A percentile compares a stretch with the other conserved stretches of the same genome.
phyloP scores from a whole-genome alignment of 1,140 invertebrate species.

The Drosophila kepulauana region DNA sequence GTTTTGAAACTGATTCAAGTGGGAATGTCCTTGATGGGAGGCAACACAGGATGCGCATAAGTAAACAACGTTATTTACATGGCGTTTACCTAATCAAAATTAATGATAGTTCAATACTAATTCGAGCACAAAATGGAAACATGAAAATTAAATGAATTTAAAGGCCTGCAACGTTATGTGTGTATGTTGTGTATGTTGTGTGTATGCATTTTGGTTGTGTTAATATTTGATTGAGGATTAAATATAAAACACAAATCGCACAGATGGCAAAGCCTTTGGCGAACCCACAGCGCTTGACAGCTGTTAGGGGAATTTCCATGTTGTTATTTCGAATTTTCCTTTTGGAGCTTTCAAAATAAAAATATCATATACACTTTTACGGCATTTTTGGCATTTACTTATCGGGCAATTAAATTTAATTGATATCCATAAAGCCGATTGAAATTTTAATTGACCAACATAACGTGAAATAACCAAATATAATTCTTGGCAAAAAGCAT shows the following conservation, averaged over 20 bases:
- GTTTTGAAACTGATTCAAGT: constrained; percentile 21
- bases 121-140: not conserved
- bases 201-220: constrained; percentile 5
- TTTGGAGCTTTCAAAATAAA: not conserved
- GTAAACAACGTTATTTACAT: constrained; percentile 24
- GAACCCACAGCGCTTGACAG: not conserved
- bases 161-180: not conserved
- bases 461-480: not conserved
- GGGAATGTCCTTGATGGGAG: constrained; percentile 13
- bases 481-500: not conserved
- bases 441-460: constrained; percentile 7
- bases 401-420: constrained; percentile 29
- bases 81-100: constrained; percentile 38
- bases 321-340: constrained; percentile 7
- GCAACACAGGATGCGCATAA: constrained; percentile 1
- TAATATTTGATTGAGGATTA: constrained; percentile 42
- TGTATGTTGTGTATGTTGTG: constrained; percentile 3
- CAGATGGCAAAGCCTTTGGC: constrained; percentile 1
- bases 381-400: constrained; percentile 5
- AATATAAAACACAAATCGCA: constrained; percentile 33
- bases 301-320: constrained; percentile 10
- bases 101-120: constrained; percentile 40
- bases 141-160: constrained; percentile 7
- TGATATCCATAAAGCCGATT: constrained; percentile 25
- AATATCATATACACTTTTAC: not conserved